Evolutionary conservation across 1,140 invertebrate genomes (phyloP).

Genomic region (Drosophila triauraria): DNA sequence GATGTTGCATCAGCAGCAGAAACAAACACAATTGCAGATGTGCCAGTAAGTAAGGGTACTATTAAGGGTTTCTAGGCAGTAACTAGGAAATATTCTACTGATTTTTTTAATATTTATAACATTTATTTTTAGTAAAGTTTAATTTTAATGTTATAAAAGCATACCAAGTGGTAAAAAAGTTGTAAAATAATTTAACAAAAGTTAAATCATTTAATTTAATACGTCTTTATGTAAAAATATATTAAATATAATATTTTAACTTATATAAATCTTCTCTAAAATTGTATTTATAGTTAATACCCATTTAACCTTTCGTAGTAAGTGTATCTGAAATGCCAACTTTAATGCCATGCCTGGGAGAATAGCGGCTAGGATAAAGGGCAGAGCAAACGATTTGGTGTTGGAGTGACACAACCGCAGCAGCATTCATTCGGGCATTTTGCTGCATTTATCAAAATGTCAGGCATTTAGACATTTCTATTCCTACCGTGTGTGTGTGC

Average conservation of each 20-base stretch:
- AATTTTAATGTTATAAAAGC: background rate
- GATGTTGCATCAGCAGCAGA: constrained; percentile 52
- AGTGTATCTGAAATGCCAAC: background rate
- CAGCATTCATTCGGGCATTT: constrained; percentile 57
- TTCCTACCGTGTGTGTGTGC: constrained; percentile 44
- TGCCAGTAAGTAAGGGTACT: background rate
- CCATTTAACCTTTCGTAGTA: background rate
- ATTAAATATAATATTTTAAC: background rate
- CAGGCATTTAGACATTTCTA: constrained; percentile 77
- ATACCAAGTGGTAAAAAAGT: background rate
- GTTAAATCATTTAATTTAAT: background rate
- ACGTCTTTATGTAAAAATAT: background rate
- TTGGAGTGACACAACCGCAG: constrained; percentile 54
- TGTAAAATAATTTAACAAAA: no score
- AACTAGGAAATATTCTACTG: background rate
- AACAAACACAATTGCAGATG: constrained; percentile 18
- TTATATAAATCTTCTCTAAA: no score
- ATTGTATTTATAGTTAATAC: no score
- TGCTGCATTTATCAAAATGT: constrained; percentile 79
- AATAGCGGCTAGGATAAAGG: background rate
- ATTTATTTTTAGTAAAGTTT: background rate
- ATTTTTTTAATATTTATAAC: background rate
- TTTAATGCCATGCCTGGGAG: background rate
- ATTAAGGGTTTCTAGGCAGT: background rate
- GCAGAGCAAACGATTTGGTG: constrained; percentile 17